Conservation (phyloP, 2,113 vertebrate genomes). For the Paradisaea rubra region DNA sequence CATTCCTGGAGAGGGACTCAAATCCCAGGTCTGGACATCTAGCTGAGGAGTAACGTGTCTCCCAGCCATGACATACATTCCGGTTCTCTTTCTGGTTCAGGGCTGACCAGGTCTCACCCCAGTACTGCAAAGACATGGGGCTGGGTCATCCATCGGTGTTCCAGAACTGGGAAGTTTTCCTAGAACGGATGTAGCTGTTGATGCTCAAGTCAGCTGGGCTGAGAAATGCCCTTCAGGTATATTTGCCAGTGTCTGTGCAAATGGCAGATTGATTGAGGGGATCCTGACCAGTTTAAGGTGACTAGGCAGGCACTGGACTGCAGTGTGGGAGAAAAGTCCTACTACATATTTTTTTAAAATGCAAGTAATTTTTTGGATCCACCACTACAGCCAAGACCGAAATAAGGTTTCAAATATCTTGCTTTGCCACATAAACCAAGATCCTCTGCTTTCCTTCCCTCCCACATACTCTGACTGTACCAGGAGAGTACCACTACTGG, state of each 20-base stretch:
- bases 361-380: background rate
- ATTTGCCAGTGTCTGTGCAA: fast-evolving
- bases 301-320: background rate
- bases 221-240: background rate
- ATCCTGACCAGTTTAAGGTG: background rate
- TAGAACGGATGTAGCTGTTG: background rate
- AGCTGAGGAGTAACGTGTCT: background rate
- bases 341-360: background rate
- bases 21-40: background rate
- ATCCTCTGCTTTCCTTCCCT: background rate
- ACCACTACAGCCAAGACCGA: background rate
- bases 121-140: fast-evolving
- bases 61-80: fast-evolving
- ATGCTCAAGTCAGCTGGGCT: background rate
- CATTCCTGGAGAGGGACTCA: background rate
- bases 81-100: background rate
- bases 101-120: background rate
- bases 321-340: background rate
- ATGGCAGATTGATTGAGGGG: fast-evolving
- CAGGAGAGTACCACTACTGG: background rate
- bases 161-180: background rate
- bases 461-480: background rate
- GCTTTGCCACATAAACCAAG: background rate
- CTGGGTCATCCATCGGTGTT: fast-evolving
- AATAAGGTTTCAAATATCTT: background rate